Evolutionary conservation across 2,888 invertebrate species (phyloP), one percentile per base, ranked within the genome.

Genomic region (Campoplex nolae): DNA sequence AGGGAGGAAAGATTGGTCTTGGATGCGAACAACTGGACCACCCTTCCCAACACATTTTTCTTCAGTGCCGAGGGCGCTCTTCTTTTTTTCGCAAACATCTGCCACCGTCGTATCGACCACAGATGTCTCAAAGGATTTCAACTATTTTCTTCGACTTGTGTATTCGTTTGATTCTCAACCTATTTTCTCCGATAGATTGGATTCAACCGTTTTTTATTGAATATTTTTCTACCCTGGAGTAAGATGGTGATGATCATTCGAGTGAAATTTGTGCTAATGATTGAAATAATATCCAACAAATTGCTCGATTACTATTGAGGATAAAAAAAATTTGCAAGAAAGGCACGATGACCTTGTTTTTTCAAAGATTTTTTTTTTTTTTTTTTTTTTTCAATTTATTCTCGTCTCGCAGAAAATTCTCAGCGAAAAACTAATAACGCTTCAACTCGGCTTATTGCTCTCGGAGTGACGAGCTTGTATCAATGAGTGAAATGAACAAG

Each of bases 301-400:
- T 58, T 28, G 28, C 58, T 58, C 56, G 56, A 9, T 56, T 56
- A 56, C 56, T 9, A 56, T 23, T 23, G 23, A 8, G 8, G n/a
- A 56, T 45, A n/a, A 38, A 32, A 45, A 56, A 38, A 38, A 35
- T 38, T 45, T 35, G 38, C 45, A n/a, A 35, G 56, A 35, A 68
- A 51, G 9, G 71, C 51, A 54, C 48, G 71, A 76, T 67, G 73
- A 80, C 68, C 80, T 80, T 77, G 73, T 81, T 89, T 88, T 88
- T 92, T 91, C 92, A 93, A 91, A 93, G 45, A 45, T 92, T 38
- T 38, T 3, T 38, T 38, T 74, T 68, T 82, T 82, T 67, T 62
- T 1, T 85, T 45, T 42, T 51, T 74, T 38, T 38, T 38, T 38
- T 4, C 3, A 38, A 62, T 73, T 86, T 78, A 84, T 58, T n/a